A percentile compares a stretch with the other conserved stretches of the same genome.
These are phyloP conservation scores for Hyppa rectilinea DNA, from an alignment of 2,888 invertebrate genomes.

Conservation along the genomic window DNA sequence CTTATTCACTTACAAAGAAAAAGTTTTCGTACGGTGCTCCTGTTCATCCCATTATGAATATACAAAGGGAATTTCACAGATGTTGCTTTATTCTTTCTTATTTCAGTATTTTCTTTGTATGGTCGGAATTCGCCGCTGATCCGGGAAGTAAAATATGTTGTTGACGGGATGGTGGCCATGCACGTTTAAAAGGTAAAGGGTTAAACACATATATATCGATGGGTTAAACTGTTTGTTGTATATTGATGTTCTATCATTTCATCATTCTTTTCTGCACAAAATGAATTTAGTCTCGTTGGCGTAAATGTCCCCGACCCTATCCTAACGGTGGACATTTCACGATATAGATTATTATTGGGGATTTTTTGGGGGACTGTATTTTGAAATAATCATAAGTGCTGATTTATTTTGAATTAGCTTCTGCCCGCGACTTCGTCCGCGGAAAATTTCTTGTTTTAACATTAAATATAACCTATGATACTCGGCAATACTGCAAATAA, in stretches of 20 bases:
- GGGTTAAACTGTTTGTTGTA: background rate
- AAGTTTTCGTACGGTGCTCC: constrained; percentile 47
- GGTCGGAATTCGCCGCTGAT: constrained; percentile 33
- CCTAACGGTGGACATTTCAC: too few relatives aligned
- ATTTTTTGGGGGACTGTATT: too few relatives aligned
- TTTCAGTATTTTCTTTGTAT: constrained; percentile 55
- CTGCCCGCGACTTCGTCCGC: too few relatives aligned
- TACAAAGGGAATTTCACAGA: constrained; percentile 58
- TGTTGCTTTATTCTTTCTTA: constrained; percentile 48
- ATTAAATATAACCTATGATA: too few relatives aligned
- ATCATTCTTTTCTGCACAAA: background rate
- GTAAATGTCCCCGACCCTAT: too few relatives aligned
- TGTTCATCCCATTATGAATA: constrained; percentile 52
- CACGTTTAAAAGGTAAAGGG: background rate
- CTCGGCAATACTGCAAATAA: too few relatives aligned
- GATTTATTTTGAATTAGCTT: too few relatives aligned
- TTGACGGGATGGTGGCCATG: background rate
- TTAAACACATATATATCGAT: too few relatives aligned
- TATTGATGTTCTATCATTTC: background rate
- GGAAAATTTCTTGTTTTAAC: too few relatives aligned
- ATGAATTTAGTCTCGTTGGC: background rate
- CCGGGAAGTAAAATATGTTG: constrained; percentile 32
- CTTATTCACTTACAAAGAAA: constrained; percentile 53
- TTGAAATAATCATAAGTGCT: too few relatives aligned
- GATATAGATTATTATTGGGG: too few relatives aligned